phyloP scores from a whole-genome alignment of 2,888 invertebrate species.

The Bimastos eiseni region DNA sequence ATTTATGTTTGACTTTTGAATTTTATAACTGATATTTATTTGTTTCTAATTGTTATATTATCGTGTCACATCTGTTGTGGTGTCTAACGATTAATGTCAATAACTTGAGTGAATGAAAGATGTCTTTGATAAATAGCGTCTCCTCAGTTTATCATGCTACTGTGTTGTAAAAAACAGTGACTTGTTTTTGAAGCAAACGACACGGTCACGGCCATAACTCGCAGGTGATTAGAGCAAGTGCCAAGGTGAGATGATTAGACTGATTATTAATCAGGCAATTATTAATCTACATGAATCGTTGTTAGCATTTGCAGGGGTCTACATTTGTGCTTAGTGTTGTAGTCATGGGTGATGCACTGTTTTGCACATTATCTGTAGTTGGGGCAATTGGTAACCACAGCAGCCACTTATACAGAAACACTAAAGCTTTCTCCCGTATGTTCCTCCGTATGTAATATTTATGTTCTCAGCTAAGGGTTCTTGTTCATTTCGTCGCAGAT shows the following conservation, averaged over 20 bases:
- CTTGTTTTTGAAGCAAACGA: neutral
- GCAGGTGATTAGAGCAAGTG: neutral
- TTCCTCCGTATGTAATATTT: too few relatives aligned
- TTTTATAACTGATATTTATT: neutral
- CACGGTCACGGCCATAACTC: slow-evolving; percentile 4
- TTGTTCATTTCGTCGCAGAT: too few relatives aligned
- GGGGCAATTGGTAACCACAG: too few relatives aligned
- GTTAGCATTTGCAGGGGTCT: neutral
- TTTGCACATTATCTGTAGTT: too few relatives aligned
- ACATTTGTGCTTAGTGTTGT: neutral
- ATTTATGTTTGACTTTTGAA: neutral
- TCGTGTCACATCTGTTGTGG: neutral
- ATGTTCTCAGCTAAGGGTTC: too few relatives aligned
- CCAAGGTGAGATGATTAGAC: neutral
- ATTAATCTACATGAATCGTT: neutral
- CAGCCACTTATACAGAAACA: too few relatives aligned
- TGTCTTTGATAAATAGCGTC: neutral
- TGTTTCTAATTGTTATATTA: neutral
- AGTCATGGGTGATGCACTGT: too few relatives aligned
- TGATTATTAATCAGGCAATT: neutral
- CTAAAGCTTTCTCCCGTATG: too few relatives aligned
- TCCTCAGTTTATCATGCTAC: neutral
- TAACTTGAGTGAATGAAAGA: neutral
- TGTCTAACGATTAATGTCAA: neutral
- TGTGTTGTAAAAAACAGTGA: neutral